Evolutionary conservation across 2,888 invertebrate species (phyloP).

Genomic region (Tachina fera): DNA sequence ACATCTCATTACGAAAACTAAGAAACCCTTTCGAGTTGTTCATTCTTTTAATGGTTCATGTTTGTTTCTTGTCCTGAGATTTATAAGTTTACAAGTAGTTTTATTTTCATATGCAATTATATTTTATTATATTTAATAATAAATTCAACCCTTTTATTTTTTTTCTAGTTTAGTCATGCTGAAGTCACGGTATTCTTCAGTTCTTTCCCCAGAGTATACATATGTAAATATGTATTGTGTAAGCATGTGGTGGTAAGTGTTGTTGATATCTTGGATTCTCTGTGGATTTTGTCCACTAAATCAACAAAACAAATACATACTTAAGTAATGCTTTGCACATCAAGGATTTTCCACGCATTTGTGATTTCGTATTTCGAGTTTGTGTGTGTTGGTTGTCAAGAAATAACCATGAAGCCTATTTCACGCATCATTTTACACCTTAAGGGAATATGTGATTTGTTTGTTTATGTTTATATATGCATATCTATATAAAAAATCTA

Average conservation of each 20-base stretch:
- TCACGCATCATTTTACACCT: constrained; percentile 70
- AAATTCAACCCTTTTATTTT: constrained; percentile 64
- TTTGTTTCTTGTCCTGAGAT: constrained; percentile 52
- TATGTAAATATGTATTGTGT: constrained; percentile 22
- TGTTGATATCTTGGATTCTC: not conserved
- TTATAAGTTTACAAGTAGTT: constrained; percentile 56
- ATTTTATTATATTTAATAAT: constrained; percentile 71
- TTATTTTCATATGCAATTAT: constrained; percentile 68
- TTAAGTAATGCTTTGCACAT: not conserved
- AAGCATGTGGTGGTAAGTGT: not conserved
- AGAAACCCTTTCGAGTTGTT: constrained; percentile 19
- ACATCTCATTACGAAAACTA: constrained; percentile 47
- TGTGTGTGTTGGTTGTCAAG: not conserved
- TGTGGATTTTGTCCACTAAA: constrained; percentile 51
- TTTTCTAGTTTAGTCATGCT: constrained; percentile 1
- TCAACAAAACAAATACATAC: constrained; percentile 24
- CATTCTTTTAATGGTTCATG: constrained; percentile 19
- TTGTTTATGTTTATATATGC: constrained; percentile 13
- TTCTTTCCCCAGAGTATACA: constrained; percentile 50
- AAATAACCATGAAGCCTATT: constrained; percentile 58
- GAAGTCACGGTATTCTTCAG: constrained; percentile 10
- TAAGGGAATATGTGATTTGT: constrained; percentile 62
- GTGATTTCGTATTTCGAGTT: constrained; percentile 45
- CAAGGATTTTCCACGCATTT: constrained; percentile 60
- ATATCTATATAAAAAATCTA: constrained; percentile 9